Percentiles rank a stretch among this genome's conserved stretches.
Conservation (phyloP, 2,113 vertebrate genomes). For the Oncorhynchus mykiss region DNA sequence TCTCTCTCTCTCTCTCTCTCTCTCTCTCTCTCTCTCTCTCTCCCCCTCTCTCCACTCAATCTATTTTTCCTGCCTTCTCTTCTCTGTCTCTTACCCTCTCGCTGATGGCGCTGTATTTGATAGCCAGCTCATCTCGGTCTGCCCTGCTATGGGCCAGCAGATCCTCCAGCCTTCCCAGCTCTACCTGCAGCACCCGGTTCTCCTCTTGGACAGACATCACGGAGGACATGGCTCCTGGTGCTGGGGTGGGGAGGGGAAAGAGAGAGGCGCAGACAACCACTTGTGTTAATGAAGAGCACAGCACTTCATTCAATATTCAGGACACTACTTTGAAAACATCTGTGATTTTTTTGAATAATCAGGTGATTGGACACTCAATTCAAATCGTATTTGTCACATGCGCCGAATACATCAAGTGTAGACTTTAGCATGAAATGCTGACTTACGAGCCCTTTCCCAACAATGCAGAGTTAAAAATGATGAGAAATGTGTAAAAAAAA, state of each 20-base stretch:
- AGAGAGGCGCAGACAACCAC: background rate
- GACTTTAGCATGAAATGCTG: too few relatives aligned
- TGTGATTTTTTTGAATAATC: too few relatives aligned
- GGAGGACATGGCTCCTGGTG: slow-evolving; percentile 82
- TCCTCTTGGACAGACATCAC: slow-evolving; percentile 90
- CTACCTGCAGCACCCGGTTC: slow-evolving; percentile 87
- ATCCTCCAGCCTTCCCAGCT: slow-evolving; percentile 89
- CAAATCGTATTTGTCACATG: too few relatives aligned
- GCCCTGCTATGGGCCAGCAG: slow-evolving; percentile 90
- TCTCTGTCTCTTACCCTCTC: slow-evolving; percentile 80
- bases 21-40: background rate
- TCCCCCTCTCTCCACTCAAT: background rate
- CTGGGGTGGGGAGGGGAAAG: background rate
- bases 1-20: too few relatives aligned
- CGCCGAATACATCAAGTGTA: too few relatives aligned
- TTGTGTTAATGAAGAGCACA: background rate
- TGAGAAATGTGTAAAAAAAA: too few relatives aligned
- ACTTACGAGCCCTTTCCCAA: too few relatives aligned
- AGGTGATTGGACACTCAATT: too few relatives aligned
- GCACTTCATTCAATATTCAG: background rate
- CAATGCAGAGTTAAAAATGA: too few relatives aligned
- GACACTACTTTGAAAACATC: background rate
- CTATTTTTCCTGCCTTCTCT: background rate
- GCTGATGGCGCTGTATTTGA: slow-evolving; percentile 90
- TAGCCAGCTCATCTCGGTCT: slow-evolving; percentile 90